Evolutionary conservation across 1,140 invertebrate species (phyloP).

Genomic region (Drosophila varians): DNA sequence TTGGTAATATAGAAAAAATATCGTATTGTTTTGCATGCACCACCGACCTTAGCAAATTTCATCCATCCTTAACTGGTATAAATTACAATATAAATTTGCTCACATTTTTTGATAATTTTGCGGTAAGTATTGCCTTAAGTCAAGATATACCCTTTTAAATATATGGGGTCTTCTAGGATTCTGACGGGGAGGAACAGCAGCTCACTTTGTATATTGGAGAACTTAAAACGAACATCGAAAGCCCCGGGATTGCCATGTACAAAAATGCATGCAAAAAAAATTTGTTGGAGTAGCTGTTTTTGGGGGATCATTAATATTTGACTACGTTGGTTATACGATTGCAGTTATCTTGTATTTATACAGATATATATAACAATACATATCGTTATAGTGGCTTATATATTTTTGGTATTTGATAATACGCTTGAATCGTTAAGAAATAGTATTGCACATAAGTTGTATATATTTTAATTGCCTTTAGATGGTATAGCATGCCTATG

Average conservation of each 20-base stretch:
- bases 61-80: constrained; percentile 41
- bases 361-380: constrained; percentile 35
- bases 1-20: constrained; percentile 75
- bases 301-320: constrained; percentile 45
- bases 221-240: constrained; percentile 14
- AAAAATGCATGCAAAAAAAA: constrained; percentile 37
- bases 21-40: constrained; percentile 64
- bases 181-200: constrained; percentile 8
- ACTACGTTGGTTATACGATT: constrained; percentile 72
- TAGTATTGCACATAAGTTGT: constrained; percentile 78
- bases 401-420: constrained; percentile 43
- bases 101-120: constrained; percentile 60
- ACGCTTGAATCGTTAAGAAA: constrained; percentile 55
- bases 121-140: constrained; percentile 28
- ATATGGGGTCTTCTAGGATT: constrained; percentile 20
- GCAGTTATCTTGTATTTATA: constrained; percentile 56
- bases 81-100: constrained; percentile 61
- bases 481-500: constrained; percentile 45
- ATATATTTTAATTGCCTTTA: constrained; percentile 53
- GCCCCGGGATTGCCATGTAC: constrained; percentile 23
- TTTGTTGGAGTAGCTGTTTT: constrained; percentile 8
- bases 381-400: constrained; percentile 11
- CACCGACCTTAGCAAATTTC: constrained; percentile 43
- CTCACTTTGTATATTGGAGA: background rate
- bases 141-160: constrained; percentile 49